phyloP scores from a whole-genome alignment of 2,113 vertebrate species.

The Ophiodon elongatus region DNA sequence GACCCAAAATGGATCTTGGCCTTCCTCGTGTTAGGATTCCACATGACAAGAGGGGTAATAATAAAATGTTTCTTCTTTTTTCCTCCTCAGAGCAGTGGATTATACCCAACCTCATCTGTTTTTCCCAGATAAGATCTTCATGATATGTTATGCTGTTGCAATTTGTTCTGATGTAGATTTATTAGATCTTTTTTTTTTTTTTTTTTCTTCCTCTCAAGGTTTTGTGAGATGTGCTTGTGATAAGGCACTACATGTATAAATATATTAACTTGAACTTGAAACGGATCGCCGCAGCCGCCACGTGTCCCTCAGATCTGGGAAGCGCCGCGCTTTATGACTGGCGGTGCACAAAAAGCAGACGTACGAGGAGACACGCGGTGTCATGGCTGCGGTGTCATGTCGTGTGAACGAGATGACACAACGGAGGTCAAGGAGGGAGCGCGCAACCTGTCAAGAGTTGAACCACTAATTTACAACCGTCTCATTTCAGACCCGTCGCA shows the following conservation, averaged over 20 bases:
- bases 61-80: background rate
- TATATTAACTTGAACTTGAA: conserved; percentile 51
- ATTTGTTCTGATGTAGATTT: conserved; percentile 13
- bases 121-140: conserved; percentile 1
- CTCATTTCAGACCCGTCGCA: conserved; percentile 3
- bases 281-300: conserved; percentile 6
- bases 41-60: conserved; percentile 38
- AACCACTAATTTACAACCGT: conserved; percentile 55
- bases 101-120: conserved; percentile 1
- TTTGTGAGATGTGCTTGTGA: background rate
- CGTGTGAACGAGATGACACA: conserved; percentile 48
- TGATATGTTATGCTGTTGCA: background rate
- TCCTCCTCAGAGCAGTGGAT: conserved; percentile 17
- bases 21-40: conserved; percentile 34
- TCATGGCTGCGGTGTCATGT: conserved; percentile 36
- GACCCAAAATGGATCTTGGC: conserved; percentile 23
- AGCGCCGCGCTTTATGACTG: conserved; percentile 29
- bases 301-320: conserved; percentile 5
- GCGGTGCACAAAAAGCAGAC: conserved; percentile 24
- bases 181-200: background rate
- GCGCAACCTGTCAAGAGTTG: conserved; percentile 29
- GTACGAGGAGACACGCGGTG: conserved; percentile 9
- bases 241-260: conserved; percentile 23
- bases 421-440: conserved; percentile 59
- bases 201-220: background rate